phyloP scores from a whole-genome alignment of 2,888 invertebrate species.

The Lasioglossum malachurum region DNA sequence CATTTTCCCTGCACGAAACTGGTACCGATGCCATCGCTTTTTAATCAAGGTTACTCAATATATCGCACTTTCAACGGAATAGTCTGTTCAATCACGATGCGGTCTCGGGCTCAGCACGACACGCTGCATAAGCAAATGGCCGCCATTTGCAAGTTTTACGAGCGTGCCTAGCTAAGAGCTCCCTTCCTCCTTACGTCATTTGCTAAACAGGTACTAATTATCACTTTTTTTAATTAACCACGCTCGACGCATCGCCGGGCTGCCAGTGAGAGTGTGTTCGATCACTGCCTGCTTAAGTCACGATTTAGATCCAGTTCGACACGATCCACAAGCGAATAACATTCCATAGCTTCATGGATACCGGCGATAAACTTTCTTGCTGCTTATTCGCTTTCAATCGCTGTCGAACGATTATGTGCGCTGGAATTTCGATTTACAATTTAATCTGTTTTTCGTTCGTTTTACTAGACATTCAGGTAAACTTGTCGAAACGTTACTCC shows the following conservation, averaged over 20 bases:
- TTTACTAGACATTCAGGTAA: too few species aligned
- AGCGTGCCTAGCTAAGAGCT: neutral
- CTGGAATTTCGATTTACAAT: neutral
- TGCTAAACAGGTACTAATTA: constrained; percentile 6
- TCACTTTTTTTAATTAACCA: neutral
- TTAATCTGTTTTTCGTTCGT: neutral
- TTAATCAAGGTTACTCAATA: neutral
- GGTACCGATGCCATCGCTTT: neutral
- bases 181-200: neutral
- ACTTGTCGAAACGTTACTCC: too few species aligned
- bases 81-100: neutral
- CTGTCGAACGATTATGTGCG: neutral
- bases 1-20: neutral
- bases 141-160: neutral
- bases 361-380: neutral
- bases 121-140: neutral
- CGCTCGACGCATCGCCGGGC: neutral
- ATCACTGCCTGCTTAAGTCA: neutral
- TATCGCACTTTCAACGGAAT: neutral
- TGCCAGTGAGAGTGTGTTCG: neutral
- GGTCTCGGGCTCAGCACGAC: neutral
- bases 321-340: neutral
- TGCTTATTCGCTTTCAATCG: neutral
- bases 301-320: neutral
- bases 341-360: neutral